Percentiles rank a stretch among this genome's conserved stretches.
Conservation (phyloP, 2,113 vertebrate genomes). For the Colius striatus region DNA sequence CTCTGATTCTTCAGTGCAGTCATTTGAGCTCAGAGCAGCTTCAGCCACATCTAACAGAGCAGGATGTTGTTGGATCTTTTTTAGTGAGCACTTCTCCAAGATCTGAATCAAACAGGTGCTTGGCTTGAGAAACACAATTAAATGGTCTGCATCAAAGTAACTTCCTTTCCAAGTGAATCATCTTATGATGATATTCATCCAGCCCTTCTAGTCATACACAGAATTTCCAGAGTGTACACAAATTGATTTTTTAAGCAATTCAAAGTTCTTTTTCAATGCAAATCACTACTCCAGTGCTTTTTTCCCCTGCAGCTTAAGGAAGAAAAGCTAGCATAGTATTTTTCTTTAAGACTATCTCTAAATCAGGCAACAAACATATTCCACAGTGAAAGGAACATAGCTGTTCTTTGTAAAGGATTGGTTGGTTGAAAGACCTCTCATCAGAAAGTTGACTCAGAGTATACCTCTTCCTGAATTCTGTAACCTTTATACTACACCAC, state of each 20-base stretch:
- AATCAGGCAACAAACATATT: neutral
- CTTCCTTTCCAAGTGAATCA: neutral
- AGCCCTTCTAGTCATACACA: neutral
- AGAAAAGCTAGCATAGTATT: neutral
- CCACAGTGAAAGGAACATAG: neutral
- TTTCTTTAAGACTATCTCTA: neutral
- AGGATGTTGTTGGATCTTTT: neutral
- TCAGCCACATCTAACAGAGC: neutral
- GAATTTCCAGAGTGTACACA: neutral
- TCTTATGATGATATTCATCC: neutral
- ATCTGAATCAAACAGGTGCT: neutral
- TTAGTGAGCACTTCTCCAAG: neutral
- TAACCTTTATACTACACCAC: neutral
- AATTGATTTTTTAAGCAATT: neutral
- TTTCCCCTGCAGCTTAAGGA: neutral
- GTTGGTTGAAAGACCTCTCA: neutral
- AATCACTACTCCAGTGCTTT: neutral
- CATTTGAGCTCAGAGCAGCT: neutral
- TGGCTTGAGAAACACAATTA: neutral
- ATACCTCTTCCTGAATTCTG: neutral
- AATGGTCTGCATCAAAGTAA: neutral
- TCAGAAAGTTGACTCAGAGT: neutral
- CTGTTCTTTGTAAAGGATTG: neutral
- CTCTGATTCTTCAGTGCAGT: neutral
- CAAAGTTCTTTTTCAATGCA: neutral